Conservation (phyloP, 2,888 invertebrate species). For the Scaptomyza polygonia region DNA sequence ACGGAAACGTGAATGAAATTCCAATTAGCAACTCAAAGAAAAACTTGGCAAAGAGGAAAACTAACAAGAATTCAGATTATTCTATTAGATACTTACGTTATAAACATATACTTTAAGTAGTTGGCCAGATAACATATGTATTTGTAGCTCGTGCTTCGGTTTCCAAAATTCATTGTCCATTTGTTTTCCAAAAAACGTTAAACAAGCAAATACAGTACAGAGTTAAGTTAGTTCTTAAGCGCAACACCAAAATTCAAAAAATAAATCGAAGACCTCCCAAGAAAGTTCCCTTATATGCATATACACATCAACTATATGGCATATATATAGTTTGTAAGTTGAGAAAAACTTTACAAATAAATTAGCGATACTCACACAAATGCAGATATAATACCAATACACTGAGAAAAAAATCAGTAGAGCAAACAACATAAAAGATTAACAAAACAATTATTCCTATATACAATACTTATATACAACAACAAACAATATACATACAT, state of each 20-base stretch:
- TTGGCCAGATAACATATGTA: constrained; percentile 11
- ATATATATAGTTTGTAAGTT: constrained; percentile 58
- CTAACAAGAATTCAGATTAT: constrained; percentile 25
- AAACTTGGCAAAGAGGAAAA: constrained; percentile 2
- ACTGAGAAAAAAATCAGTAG: constrained; percentile 22
- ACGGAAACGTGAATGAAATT: constrained; percentile 64
- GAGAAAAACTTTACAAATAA: constrained; percentile 45
- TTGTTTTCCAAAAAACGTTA: constrained; percentile 35
- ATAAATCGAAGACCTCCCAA: constrained; percentile 78
- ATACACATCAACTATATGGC: constrained; percentile 62
- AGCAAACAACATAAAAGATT: constrained; percentile 61
- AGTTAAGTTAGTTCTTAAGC: constrained; percentile 45
- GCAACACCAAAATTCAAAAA: constrained; percentile 56
- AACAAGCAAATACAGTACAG: constrained; percentile 22
- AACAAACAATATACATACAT: constrained; percentile 53
- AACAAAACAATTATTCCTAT: constrained; percentile 81
- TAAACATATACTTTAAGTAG: constrained; percentile 13
- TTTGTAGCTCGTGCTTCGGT: constrained; percentile 61
- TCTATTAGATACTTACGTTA: constrained; percentile 17
- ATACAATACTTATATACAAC: constrained; percentile 79
- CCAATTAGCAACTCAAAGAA: constrained; percentile 35
- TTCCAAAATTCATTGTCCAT: constrained; percentile 43
- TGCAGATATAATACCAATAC: constrained; percentile 6
- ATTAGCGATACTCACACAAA: constrained; percentile 23
- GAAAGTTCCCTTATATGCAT: constrained; percentile 72